Base-by-base conservation (phyloP, 92 coral and sea anemone genomes). In the Umimayanthus chanpuru region DNA sequence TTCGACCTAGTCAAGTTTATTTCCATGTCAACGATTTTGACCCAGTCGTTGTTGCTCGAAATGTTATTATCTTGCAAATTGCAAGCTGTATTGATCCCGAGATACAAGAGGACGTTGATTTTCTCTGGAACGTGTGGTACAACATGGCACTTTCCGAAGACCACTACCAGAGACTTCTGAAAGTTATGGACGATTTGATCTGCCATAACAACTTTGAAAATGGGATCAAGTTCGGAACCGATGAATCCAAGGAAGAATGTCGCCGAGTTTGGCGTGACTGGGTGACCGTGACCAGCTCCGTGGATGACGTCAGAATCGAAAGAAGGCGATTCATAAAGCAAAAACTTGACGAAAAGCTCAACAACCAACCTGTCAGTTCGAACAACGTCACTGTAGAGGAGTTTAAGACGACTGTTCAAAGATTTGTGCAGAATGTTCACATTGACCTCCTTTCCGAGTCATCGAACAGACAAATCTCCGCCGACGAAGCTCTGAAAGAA, bases 71-170 rank as follows among this genome's bases (percentile, higher is more conserved):
- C 14, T 80, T 93, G 26, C 86, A 91, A 49, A 92, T 91, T 49
- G 93, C 89, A 29, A 76, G 81, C 30, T 43, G 58, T 65, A 89
- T 91, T 18, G 78, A 93, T 74, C 92, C 94, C 1, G 89, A 82
- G 80, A 72, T 29, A 6, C 71, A 53, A 43, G 91, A 84, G 3
- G 96, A 91, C 76, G 76, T 91, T 3, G 89, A 91, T 88, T 93
- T 93, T 36, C 88, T 93, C 32, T 93, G 96, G 96, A 89, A 91
- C 73, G 91, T 89, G 76, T 93, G 96, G 96, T 91, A 93, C 73
- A 93, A 91, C 65, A 47, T 93, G 94, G 32, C 93, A 40, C 88
- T 93, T 1, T 86, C 96, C 6, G 73, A 78, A 53, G 36, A 78
- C 23, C 89, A 93, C 56, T 77, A 70, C 85, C 56, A 58, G 10